phyloP scores from a whole-genome alignment of 2,888 invertebrate species.

The Ganaspis brasiliensis region DNA sequence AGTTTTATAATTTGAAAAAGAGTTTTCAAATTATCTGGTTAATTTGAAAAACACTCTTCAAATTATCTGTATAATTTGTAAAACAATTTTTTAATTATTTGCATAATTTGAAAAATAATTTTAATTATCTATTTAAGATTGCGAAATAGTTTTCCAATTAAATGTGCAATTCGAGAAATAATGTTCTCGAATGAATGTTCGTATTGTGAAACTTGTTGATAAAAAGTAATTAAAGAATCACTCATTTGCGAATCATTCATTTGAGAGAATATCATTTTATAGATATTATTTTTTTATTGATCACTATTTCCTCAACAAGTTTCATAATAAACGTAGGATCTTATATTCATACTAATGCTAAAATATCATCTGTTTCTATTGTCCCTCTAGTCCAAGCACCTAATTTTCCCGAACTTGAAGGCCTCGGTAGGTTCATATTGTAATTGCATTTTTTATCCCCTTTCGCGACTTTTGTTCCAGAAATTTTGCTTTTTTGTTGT shows the following conservation, averaged over 20 bases:
- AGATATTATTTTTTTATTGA: too few relatives aligned
- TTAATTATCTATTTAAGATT: too few relatives aligned
- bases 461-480: constrained; percentile 56
- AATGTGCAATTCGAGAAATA: too few relatives aligned
- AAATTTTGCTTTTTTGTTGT: constrained; percentile 43
- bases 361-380: constrained; percentile 80
- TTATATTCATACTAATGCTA: constrained; percentile 75
- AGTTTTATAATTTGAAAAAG: too few relatives aligned
- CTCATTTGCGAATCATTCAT: constrained; percentile 1
- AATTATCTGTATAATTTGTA: too few relatives aligned
- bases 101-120: too few relatives aligned
- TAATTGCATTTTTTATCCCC: constrained; percentile 75
- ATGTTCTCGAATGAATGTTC: background rate
- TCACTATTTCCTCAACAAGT: constrained; percentile 48
- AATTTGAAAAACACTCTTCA: too few relatives aligned
- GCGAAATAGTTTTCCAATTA: too few relatives aligned
- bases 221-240: constrained; percentile 6
- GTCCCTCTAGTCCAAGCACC: constrained; percentile 84
- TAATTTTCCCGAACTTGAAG: constrained; percentile 84
- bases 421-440: constrained; percentile 83
- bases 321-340: constrained; percentile 51
- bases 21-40: too few relatives aligned
- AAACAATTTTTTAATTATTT: too few relatives aligned
- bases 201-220: constrained; percentile 30
- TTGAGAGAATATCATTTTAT: constrained; percentile 52